Percentiles rank a stretch among this genome's conserved stretches.
These are phyloP conservation scores for Cossypha heuglini DNA, from an alignment of 2,797 vertebrate genomes.

Conservation along the genomic window DNA sequence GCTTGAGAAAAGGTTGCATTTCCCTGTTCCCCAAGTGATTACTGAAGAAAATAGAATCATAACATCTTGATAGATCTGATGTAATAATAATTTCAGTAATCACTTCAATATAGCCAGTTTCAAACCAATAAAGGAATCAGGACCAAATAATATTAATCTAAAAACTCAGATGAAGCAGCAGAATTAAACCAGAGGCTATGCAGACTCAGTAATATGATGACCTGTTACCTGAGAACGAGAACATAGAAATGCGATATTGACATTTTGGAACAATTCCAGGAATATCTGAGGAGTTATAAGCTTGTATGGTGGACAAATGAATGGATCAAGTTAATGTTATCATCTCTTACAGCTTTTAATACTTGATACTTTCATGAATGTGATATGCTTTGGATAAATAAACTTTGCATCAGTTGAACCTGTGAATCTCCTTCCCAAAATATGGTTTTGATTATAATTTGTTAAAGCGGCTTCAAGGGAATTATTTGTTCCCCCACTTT, in stretches of 20 bases:
- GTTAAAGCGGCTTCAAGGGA: not conserved
- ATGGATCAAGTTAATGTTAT: not conserved
- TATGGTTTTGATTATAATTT: not conserved
- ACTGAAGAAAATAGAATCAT: not conserved
- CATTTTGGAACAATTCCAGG: not conserved
- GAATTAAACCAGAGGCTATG: not conserved
- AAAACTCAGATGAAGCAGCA: not conserved
- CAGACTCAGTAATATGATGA: not conserved
- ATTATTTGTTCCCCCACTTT: not conserved
- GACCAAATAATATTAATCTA: not conserved
- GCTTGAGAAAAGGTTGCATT: not conserved
- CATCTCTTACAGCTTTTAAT: not conserved
- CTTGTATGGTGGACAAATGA: not conserved
- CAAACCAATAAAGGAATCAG: not conserved
- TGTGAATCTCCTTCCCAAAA: not conserved
- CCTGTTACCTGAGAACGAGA: not conserved
- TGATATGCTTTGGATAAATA: not conserved
- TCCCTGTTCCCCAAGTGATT: not conserved
- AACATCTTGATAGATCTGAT: not conserved
- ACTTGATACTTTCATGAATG: not conserved
- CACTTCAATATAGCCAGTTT: not conserved
- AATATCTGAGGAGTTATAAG: not conserved
- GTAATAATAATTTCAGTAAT: not conserved
- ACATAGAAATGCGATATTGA: not conserved
- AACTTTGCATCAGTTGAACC: not conserved